Evolutionary conservation across 1,140 invertebrate genomes (phyloP), one percentile per base, ranked within the genome.

Genomic region (Drosophila orena): DNA sequence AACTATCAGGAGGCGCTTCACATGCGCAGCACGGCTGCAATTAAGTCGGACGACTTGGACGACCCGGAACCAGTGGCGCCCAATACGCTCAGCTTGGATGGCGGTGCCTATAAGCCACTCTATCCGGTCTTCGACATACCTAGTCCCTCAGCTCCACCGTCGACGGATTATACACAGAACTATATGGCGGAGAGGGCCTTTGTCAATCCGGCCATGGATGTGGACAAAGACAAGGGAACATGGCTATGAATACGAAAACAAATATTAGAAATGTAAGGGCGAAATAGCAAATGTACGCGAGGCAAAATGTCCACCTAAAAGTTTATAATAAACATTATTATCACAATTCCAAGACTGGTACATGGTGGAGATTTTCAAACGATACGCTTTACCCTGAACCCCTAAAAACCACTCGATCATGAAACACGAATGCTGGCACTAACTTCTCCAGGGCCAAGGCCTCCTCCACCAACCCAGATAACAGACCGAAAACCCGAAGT

Each of bases 51-150:
- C 2, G 64, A 77, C 7, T 30, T 24, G 27, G 53, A 60, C 6
- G 59, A 79, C 3, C 64, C 64, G 10, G 55, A 57, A 6, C 50
- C 47, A 22, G 61, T 61, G 4, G 57, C 44, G 8, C 43, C 71
- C 15, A 81, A 76, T n/a, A 85, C 71, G 6, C 27, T 79, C 2
- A 73, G 61, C 20, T 43, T 90, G 55, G 80, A 91, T 56, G 84
- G 68, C 17, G 68, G 52, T 22, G 65, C 37, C 7, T 91, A 90
- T 53, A 50, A 68, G 14, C 90, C 90, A 6, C 60, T 79, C 2
- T 91, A 91, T 70, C 90, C 90, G 2, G 83, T 91, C 8, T 91
- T 91, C 40, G 55, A 91, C 72, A 81, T 91, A 50, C 81, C 84
- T 5, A 91, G 72, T 30, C 88, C 89, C 4, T 76, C 77, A 24